Evolutionary conservation across 2,113 vertebrate genomes (phyloP).

Genomic region (Montifringilla adamsi): DNA sequence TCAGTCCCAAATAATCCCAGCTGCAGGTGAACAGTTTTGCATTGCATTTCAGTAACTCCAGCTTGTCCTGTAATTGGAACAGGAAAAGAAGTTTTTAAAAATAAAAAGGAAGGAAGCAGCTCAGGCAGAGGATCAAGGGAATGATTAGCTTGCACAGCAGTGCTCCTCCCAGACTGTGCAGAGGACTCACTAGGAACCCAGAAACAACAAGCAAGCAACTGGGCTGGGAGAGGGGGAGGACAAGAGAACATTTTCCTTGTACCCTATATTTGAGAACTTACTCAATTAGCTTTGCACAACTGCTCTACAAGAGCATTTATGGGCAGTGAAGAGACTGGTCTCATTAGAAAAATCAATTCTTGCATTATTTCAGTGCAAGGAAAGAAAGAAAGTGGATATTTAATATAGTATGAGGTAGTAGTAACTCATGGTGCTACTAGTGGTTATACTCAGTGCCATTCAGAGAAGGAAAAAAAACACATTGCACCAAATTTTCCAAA

Average conservation of each 20-base stretch:
- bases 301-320: background rate
- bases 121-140: background rate
- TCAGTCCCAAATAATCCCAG: background rate
- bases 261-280: background rate
- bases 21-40: background rate
- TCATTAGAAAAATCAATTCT: background rate
- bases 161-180: background rate
- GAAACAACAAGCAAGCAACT: background rate
- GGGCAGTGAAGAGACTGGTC: background rate
- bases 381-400: background rate
- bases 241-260: background rate
- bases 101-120: background rate
- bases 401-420: background rate
- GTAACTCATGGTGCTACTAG: constrained; percentile 49
- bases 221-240: background rate
- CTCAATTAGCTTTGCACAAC: background rate
- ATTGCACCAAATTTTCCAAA: constrained; percentile 27
- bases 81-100: background rate
- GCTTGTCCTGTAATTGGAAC: background rate
- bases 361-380: background rate
- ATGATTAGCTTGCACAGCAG: background rate
- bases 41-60: background rate
- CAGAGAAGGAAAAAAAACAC: constrained; percentile 23
- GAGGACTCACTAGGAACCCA: background rate
- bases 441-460: constrained; percentile 15